phyloP scores from a whole-genome alignment of 35 echinoderm and acorn worm species.

The Ptychodera flava region DNA sequence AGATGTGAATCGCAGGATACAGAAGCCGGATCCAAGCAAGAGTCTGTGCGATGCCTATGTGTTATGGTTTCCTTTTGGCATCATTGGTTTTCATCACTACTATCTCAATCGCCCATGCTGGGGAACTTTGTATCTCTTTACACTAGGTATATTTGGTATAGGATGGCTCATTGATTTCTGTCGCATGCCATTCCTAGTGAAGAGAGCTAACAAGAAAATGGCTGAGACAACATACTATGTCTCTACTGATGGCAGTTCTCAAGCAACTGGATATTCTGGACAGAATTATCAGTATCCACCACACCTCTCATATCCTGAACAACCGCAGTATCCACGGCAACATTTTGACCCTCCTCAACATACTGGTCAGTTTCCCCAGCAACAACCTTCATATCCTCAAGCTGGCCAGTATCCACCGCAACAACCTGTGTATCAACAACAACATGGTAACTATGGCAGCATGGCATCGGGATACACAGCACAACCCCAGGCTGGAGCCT shows the following conservation, averaged over 20 bases:
- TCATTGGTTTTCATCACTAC: slow-evolving; percentile 49
- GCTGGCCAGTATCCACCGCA: neutral
- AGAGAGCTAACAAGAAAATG: slow-evolving; percentile 12
- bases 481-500: neutral
- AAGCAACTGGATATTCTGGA: no score
- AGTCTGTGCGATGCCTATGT: slow-evolving; percentile 54
- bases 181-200: slow-evolving; percentile 34
- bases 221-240: neutral
- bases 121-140: slow-evolving; percentile 47
- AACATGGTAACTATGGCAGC: neutral
- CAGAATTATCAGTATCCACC: no score
- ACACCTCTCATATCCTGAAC: neutral
- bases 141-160: slow-evolving; percentile 26
- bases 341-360: neutral
- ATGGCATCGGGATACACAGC: neutral
- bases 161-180: slow-evolving; percentile 53
- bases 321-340: neutral
- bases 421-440: neutral
- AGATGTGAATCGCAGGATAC: slow-evolving; percentile 27
- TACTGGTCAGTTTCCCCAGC: neutral
- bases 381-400: neutral
- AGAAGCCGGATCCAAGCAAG: neutral
- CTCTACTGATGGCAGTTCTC: no score
- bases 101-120: slow-evolving; percentile 33
- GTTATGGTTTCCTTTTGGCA: slow-evolving; percentile 44